phyloP scores from a whole-genome alignment of 2,113 vertebrate species.

The Callorhinus ursinus region DNA sequence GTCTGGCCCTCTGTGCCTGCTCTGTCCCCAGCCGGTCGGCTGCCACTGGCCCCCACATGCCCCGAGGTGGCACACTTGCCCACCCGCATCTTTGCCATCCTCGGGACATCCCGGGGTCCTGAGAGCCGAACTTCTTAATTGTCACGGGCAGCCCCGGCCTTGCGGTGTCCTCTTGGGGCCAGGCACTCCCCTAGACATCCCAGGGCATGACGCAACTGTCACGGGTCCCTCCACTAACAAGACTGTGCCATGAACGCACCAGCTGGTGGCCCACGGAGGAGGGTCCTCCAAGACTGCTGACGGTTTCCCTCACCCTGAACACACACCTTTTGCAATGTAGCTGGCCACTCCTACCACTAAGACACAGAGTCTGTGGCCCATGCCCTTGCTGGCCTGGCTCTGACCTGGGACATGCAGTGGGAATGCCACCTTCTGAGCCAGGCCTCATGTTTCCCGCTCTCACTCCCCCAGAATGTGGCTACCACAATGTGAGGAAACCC shows the following conservation, averaged over 20 bases:
- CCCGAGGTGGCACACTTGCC: neutral
- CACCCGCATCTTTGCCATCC: neutral
- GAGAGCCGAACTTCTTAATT: neutral
- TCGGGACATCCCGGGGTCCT: neutral
- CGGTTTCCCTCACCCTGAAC: fast-evolving
- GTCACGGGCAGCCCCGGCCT: neutral
- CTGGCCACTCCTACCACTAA: neutral
- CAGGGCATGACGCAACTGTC: neutral
- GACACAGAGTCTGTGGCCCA: neutral
- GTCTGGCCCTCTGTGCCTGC: neutral
- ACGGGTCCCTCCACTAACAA: neutral
- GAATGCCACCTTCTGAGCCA: neutral
- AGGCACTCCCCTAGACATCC: neutral
- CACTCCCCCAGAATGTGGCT: neutral
- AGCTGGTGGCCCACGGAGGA: neutral
- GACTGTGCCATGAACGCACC: neutral
- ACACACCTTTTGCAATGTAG: neutral
- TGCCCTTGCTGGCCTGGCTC: neutral
- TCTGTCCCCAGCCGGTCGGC: neutral
- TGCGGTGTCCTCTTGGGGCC: neutral
- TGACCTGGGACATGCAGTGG: neutral
- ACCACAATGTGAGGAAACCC: too few species aligned
- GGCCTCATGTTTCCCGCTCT: neutral
- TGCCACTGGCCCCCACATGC: too few species aligned
- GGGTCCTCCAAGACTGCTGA: neutral